A percentile compares a stretch with the other conserved stretches of the same genome.
These are phyloP conservation scores for Labeo catla DNA, from an alignment of 2,113 vertebrate genomes.

Conservation along the genomic window DNA sequence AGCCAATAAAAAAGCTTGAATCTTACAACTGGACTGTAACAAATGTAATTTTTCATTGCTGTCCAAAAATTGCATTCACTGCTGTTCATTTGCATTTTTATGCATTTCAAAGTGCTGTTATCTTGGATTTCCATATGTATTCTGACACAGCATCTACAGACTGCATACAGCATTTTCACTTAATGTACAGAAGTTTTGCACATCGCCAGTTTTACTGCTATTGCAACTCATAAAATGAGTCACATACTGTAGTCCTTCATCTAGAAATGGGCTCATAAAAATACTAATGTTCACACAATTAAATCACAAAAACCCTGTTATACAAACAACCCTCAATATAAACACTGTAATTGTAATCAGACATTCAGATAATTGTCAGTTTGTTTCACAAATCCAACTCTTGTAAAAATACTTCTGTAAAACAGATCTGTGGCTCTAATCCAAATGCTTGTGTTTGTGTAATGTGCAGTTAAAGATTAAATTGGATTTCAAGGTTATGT, in stretches of 20 bases:
- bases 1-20: neutral
- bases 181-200: constrained; percentile 4
- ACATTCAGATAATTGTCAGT: neutral
- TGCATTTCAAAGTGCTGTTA: constrained; percentile 19
- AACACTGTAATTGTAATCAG: neutral
- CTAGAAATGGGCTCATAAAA: neutral
- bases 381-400: neutral
- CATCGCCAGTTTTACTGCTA: neutral
- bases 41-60: neutral
- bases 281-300: neutral
- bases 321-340: neutral
- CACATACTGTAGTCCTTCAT: neutral
- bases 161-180: neutral
- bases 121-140: constrained; percentile 25
- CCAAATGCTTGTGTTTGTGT: neutral
- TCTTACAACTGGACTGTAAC: neutral
- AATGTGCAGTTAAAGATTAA: neutral
- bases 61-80: neutral
- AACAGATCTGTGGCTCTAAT: neutral
- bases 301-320: neutral
- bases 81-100: constrained; percentile 19
- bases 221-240: neutral
- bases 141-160: neutral
- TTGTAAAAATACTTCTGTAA: neutral
- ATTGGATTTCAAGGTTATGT: neutral